These are phyloP conservation scores for Strongylocentrotus purpuratus DNA, from an alignment of 35 echinoderm and acorn worm genomes.

Conservation along the genomic window DNA sequence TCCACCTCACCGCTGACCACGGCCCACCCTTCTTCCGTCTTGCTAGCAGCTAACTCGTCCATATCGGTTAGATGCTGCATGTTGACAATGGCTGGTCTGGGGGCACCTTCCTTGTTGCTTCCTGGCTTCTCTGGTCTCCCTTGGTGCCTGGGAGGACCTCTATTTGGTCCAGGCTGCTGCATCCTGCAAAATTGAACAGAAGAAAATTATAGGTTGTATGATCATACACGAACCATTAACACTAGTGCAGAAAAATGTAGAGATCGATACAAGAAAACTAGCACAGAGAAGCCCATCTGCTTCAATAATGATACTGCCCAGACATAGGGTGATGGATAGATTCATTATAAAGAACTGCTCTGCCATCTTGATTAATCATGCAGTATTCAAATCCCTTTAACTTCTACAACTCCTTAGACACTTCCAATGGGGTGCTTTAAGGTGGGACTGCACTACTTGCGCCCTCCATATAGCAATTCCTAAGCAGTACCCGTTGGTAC, in stretches of 20 bases:
- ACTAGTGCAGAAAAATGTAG: too few species aligned
- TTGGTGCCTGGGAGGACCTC: conserved; percentile 56
- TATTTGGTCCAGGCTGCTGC: conserved; percentile 68
- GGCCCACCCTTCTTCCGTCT: conserved; percentile 82
- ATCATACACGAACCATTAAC: not conserved
- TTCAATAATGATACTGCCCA: not conserved
- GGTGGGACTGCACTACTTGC: too few species aligned
- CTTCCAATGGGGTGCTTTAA: too few species aligned
- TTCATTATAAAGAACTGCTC: conserved; percentile 26
- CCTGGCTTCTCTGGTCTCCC: conserved; percentile 36
- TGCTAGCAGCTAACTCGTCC: conserved; percentile 65
- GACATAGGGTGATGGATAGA: conserved; percentile 46
- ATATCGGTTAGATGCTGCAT: conserved; percentile 75
- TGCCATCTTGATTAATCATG: conserved; percentile 3
- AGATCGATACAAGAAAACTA: too few species aligned
- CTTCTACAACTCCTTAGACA: not conserved
- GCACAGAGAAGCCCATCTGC: too few species aligned
- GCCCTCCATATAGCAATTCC: too few species aligned
- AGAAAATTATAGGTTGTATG: not conserved
- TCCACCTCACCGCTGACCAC: conserved; percentile 87
- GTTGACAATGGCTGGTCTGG: conserved; percentile 73
- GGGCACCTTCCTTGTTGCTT: not conserved
- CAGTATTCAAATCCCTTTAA: not conserved
- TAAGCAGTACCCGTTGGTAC: too few species aligned
- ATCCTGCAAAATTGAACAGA: not conserved